Base-by-base conservation (phyloP, 2,113 vertebrate genomes). In the Poecilia latipinna region DNA sequence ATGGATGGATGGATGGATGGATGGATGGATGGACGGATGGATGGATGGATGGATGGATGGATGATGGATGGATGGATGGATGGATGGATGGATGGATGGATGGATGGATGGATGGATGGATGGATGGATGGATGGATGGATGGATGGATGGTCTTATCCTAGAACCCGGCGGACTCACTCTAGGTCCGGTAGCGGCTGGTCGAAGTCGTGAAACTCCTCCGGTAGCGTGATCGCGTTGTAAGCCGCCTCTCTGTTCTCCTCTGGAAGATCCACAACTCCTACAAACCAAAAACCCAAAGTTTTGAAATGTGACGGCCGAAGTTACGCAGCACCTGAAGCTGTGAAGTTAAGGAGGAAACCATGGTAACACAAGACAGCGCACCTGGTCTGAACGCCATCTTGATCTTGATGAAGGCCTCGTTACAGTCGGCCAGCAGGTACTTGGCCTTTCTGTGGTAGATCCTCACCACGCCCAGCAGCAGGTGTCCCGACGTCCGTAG, bases 311-410 rank as follows among this genome's bases (percentile, higher is more conserved):
- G 44, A 48, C 17, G 13, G 15, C 0, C 5, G 17, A 48, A 7
- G 44, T 19, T 19, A 48, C 13, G 15, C 13, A 17, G 13, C 17
- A 17, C 44, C 44, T 19, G 4, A 19, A 48, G 44, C 17, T 19
- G 17, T 19, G 44, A 37, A 19, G 44, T 48, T 48, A 19, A 17
- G 44, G 1, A 48, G 44, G 44, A 17, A 15, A 48, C 44, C 35
- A 37, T 37, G 35, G 35, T 37, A 37, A 37, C 35, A 37, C 10
- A 37, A 37, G 35, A 37, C 11, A 2, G 35, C 73, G 44, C 91
- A 98, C 97, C 97, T 96, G 97, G 97, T 86, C 97, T 94, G 89
- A 99, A 99, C 67, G 97, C 97, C 97, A 99, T 99, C 93, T 99
- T 99, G 91, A 99, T 99, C 93, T 99, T 99, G 90, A 99, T 98